Conservation (phyloP, 1,140 invertebrate species). For the Halyomorpha halys region DNA sequence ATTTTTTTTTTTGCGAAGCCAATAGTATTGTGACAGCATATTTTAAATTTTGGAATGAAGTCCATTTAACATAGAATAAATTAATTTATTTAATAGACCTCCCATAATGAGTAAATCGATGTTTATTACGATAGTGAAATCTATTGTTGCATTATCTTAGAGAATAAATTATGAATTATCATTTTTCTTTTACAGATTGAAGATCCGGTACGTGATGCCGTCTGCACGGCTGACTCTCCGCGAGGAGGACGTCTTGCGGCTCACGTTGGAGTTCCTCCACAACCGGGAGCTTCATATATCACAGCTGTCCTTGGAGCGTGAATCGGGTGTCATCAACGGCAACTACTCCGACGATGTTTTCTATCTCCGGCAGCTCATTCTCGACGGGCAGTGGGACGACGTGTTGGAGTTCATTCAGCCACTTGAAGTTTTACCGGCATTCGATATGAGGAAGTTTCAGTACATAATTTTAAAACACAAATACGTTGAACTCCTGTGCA, state of each 20-base stretch:
- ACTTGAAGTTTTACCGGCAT: conserved; percentile 66
- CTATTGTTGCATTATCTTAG: too few relatives aligned
- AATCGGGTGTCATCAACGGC: conserved; percentile 92
- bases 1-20: too few relatives aligned
- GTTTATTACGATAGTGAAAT: too few relatives aligned
- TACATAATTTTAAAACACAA: conserved; percentile 85
- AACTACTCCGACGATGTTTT: conserved; percentile 83
- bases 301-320: conserved; percentile 83
- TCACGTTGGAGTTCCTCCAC: conserved; percentile 85
- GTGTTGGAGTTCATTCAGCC: conserved; percentile 93
- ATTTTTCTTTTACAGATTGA: conserved; percentile 40
- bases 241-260: conserved; percentile 84
- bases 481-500: conserved; percentile 88
- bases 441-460: conserved; percentile 69
- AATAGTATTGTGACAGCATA: too few relatives aligned
- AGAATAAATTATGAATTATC: too few relatives aligned
- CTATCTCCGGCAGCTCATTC: conserved; percentile 84
- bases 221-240: conserved; percentile 69
- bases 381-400: conserved; percentile 98
- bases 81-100: too few relatives aligned
- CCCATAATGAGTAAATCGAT: too few relatives aligned
- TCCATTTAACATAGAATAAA: too few relatives aligned
- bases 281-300: conserved; percentile 81
- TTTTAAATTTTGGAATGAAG: too few relatives aligned
- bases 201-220: conserved; percentile 60